Percentiles rank a stretch among this genome's conserved stretches.
phyloP scores from a whole-genome alignment of 2,888 invertebrate genomes.

The Phaedon cochleariae region DNA sequence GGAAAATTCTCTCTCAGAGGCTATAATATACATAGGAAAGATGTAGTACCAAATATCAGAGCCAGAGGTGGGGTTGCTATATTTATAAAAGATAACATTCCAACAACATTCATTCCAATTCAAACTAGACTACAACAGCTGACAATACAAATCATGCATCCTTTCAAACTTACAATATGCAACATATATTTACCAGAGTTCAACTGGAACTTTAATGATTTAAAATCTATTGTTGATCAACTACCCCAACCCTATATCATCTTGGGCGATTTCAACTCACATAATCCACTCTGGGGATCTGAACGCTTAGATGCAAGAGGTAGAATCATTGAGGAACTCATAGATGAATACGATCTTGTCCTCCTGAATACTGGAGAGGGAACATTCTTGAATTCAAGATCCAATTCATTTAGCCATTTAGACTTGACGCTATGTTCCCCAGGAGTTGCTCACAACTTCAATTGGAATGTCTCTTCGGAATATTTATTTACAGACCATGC shows the following conservation, averaged over 20 bases:
- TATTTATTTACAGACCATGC: constrained; percentile 4
- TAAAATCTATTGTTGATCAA: neutral
- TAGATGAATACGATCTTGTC: neutral
- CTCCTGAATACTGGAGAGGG: neutral
- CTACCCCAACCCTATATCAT: constrained; percentile 2
- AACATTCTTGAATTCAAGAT: neutral
- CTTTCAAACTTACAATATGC: too few species aligned
- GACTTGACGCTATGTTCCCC: neutral
- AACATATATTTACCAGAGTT: constrained; percentile 8
- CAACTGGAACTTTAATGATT: neutral
- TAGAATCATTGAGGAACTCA: neutral
- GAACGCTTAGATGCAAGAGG: neutral
- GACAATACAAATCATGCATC: neutral
- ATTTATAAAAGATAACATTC: too few species aligned
- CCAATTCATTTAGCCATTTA: neutral
- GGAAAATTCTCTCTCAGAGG: neutral
- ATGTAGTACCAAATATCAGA: neutral
- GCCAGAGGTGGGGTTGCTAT: neutral
- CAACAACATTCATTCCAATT: too few species aligned
- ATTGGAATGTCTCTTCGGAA: neutral
- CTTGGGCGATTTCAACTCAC: neutral
- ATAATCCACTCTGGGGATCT: neutral
- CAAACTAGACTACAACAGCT: neutral
- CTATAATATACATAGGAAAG: neutral
- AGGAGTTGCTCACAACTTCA: neutral